These are phyloP conservation scores for Numida meleagris DNA, from an alignment of 2,113 vertebrate species.

Conservation along the genomic window DNA sequence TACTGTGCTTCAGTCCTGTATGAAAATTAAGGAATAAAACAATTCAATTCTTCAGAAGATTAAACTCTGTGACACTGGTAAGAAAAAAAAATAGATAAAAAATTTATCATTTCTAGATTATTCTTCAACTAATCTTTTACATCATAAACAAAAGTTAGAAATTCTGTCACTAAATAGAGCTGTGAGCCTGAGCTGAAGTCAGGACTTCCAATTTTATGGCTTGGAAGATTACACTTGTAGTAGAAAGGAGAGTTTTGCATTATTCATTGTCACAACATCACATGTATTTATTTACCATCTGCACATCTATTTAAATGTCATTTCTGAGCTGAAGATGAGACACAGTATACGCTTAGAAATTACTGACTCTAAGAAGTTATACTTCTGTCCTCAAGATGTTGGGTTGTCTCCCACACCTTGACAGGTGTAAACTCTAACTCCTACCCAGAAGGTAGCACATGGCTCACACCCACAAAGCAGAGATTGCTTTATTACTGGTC, in stretches of 20 bases:
- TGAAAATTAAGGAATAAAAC: neutral
- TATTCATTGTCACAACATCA: neutral
- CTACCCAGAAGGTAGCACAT: neutral
- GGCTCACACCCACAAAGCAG: neutral
- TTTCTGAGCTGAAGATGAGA: neutral
- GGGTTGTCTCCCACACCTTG: neutral
- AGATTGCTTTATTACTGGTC: neutral
- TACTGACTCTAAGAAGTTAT: neutral
- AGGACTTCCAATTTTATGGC: neutral
- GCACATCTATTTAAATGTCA: neutral
- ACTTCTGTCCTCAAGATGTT: neutral
- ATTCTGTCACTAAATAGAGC: neutral
- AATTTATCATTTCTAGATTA: neutral
- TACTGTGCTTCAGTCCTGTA: neutral
- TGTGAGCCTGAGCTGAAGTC: neutral
- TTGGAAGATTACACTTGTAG: neutral
- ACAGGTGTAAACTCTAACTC: neutral
- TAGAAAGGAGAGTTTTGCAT: neutral
- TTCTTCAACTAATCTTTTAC: neutral
- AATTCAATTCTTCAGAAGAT: neutral
- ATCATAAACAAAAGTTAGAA: neutral
- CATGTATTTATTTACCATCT: neutral
- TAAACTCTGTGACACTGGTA: neutral
- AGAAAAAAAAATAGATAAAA: neutral
- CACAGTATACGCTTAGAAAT: neutral